Evolutionary conservation across 2,113 vertebrate species (phyloP).

Genomic region (Hystrix brachyura): DNA sequence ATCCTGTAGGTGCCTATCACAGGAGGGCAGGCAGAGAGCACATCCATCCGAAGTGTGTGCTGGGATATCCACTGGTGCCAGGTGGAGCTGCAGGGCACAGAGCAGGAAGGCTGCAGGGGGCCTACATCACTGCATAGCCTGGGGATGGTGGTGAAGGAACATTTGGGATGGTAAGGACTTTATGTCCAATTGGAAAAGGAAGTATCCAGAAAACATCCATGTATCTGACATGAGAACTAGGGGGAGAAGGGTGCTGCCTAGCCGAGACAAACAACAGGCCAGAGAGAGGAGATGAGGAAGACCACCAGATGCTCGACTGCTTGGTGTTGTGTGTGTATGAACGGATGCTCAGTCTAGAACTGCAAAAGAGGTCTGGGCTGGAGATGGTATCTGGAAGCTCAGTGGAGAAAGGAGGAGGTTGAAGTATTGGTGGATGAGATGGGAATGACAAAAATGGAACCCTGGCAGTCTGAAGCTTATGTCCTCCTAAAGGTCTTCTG

Average conservation of each 20-base stretch:
- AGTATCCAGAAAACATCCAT: fast-evolving
- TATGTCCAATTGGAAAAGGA: background rate
- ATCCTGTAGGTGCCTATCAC: background rate
- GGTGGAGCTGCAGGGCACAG: too few species aligned
- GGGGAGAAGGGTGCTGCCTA: background rate
- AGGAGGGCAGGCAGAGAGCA: background rate
- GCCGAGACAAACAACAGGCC: fast-evolving
- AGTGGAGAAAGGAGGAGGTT: background rate
- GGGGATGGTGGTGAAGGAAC: background rate
- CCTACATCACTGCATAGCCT: too few species aligned
- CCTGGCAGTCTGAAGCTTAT: background rate
- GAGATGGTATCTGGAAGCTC: background rate
- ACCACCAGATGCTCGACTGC: fast-evolving
- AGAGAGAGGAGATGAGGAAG: background rate
- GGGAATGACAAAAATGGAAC: background rate
- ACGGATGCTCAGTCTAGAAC: too few species aligned
- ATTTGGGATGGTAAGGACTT: background rate
- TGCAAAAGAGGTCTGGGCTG: background rate
- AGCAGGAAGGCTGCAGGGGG: background rate
- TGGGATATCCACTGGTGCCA: background rate
- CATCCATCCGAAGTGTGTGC: fast-evolving
- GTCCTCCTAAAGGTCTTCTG: background rate
- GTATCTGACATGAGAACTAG: background rate
- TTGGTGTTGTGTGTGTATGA: fast-evolving
- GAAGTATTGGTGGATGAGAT: background rate